Evolutionary conservation across 2,797 vertebrate genomes (phyloP).

Genomic region (Spinibarbus caldwelli): DNA sequence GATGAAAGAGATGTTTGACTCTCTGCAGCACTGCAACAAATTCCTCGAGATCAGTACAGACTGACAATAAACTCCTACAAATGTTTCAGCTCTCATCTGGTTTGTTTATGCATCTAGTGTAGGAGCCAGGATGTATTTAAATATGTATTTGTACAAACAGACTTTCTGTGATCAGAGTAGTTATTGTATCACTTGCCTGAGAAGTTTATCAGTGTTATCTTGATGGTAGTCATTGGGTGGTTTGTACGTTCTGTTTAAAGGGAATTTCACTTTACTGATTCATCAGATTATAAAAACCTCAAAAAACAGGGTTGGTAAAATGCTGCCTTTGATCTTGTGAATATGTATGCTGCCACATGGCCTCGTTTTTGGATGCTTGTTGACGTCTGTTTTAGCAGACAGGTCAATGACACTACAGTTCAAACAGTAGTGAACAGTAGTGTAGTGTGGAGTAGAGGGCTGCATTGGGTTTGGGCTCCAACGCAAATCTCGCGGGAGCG

Average conservation of each 20-base stretch:
- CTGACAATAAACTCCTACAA: neutral
- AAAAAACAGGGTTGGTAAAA: neutral
- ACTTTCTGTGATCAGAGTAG: neutral
- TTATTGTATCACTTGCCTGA: no score
- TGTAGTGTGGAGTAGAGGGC: no score
- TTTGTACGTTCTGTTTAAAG: neutral
- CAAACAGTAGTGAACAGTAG: neutral
- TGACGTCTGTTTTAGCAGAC: neutral
- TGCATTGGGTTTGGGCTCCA: no score
- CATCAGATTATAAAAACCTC: neutral
- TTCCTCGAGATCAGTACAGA: constrained; percentile 50
- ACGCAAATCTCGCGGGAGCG: no score
- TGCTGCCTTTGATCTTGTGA: neutral
- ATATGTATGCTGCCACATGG: neutral
- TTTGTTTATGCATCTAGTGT: neutral
- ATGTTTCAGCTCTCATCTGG: neutral
- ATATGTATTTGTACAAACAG: neutral
- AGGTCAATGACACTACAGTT: neutral
- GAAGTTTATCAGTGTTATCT: neutral
- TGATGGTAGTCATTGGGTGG: neutral
- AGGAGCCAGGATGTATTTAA: neutral
- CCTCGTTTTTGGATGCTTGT: neutral
- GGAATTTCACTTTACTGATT: neutral
- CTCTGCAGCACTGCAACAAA: constrained; percentile 33
- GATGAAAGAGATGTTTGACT: constrained; percentile 31